Conservation (phyloP, 2,888 invertebrate species). For the Ormyrus thymus region DNA sequence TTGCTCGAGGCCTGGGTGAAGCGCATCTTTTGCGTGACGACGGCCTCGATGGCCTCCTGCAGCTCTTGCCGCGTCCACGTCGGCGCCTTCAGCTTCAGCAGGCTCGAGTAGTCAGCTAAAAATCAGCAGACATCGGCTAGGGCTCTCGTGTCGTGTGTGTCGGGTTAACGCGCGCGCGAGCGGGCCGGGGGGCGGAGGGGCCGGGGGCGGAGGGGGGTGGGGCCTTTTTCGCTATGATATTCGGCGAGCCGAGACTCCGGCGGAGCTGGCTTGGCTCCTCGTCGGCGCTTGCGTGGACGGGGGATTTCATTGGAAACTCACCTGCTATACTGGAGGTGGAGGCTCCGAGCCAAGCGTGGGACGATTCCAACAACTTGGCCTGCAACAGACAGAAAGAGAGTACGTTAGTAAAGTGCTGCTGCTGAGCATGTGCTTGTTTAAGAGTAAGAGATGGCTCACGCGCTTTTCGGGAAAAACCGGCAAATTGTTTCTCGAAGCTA, state of each 20-base stretch:
- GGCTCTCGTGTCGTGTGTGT: slow-evolving; percentile 50
- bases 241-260: no score
- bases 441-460: background rate
- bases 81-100: slow-evolving; percentile 84
- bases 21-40: slow-evolving; percentile 85
- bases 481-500: slow-evolving; percentile 44
- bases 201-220: no score
- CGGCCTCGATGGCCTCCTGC: slow-evolving; percentile 85
- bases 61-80: slow-evolving; percentile 86
- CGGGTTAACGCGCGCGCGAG: background rate
- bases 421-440: no score
- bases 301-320: slow-evolving; percentile 78
- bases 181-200: no score
- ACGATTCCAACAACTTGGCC: slow-evolving; percentile 94
- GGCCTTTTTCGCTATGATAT: no score
- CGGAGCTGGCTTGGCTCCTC: no score
- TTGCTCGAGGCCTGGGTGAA: slow-evolving; percentile 85
- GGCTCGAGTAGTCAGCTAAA: slow-evolving; percentile 79
- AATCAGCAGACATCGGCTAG: slow-evolving; percentile 67
- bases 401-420: slow-evolving; percentile 11
- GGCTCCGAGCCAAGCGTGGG: slow-evolving; percentile 94
- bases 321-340: slow-evolving; percentile 93
- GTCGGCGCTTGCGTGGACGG: no score
- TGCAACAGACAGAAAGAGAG: slow-evolving; percentile 78
- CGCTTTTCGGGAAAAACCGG: background rate